Percentiles rank a stretch among this genome's conserved stretches.
Conservation (phyloP, 2,113 vertebrate species). For the Corvus cornix region DNA sequence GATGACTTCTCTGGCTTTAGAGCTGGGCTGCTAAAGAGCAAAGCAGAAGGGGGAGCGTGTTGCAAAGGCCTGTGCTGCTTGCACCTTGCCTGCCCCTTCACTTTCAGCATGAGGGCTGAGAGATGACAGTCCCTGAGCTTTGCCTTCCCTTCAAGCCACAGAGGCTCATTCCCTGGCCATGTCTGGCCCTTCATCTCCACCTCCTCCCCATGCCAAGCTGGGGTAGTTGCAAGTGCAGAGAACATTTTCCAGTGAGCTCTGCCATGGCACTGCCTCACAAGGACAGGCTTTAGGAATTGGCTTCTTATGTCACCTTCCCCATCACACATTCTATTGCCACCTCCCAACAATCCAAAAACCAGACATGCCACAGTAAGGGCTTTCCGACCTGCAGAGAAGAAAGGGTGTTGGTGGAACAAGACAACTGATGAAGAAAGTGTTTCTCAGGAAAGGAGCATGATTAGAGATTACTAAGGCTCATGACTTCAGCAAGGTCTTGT, state of each 20-base stretch:
- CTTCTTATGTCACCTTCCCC: background rate
- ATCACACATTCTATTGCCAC: background rate
- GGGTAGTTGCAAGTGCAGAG: background rate
- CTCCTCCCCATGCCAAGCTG: background rate
- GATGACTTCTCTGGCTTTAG: background rate
- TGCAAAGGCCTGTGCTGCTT: background rate
- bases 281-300: background rate
- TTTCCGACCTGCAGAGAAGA: background rate
- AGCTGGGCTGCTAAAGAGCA: background rate
- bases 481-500: background rate
- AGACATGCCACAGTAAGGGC: background rate
- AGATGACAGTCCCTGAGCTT: background rate
- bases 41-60: background rate
- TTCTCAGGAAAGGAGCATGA: background rate
- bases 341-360: background rate
- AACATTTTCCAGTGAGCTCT: background rate
- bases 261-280: rapidly evolving
- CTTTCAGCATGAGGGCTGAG: background rate
- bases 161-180: background rate
- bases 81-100: background rate
- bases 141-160: background rate
- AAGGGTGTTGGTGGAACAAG: background rate
- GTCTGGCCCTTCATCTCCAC: background rate
- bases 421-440: background rate
- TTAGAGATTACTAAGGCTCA: background rate